Conservation (phyloP, 1,140 invertebrate species). For the Penaeus japonicus region DNA sequence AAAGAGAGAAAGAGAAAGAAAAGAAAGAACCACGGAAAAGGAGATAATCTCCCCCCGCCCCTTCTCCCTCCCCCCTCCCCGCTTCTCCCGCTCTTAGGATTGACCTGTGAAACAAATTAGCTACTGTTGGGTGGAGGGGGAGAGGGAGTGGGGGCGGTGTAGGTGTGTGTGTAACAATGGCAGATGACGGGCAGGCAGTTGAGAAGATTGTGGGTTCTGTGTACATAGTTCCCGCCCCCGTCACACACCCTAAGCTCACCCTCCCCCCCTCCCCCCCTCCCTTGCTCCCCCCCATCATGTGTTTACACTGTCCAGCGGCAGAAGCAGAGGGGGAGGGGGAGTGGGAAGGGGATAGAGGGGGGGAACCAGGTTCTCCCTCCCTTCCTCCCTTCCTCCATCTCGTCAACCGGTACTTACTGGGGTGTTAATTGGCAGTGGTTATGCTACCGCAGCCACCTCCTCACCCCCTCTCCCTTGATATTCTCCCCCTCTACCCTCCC, state of each 20-base stretch:
- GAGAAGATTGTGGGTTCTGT: conserved; percentile 49
- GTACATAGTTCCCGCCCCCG: conserved; percentile 30
- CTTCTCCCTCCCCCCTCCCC: too few species aligned
- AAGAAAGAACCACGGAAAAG: background rate
- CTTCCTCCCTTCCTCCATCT: background rate
- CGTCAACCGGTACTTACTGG: background rate
- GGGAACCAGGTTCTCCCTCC: background rate
- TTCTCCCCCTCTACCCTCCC: background rate
- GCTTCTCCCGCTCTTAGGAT: too few species aligned
- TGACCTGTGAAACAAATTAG: background rate
- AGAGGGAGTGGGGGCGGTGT: background rate
- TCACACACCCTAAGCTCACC: background rate
- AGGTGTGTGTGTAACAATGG: conserved; percentile 33
- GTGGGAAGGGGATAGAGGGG: too few species aligned
- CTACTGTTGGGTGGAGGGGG: background rate
- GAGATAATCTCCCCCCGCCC: background rate
- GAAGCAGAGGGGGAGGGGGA: too few species aligned
- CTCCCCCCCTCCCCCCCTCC: conserved; percentile 21
- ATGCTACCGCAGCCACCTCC: background rate
- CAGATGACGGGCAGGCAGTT: conserved; percentile 35
- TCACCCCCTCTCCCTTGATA: background rate
- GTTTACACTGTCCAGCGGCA: conserved; percentile 33
- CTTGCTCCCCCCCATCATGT: background rate
- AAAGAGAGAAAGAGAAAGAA: background rate
- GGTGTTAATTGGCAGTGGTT: conserved; percentile 26